Percentiles rank a stretch among this genome's conserved stretches.
These are phyloP conservation scores for Sigmodon hispidus DNA, from an alignment of 2,113 vertebrate genomes.

Conservation along the genomic window DNA sequence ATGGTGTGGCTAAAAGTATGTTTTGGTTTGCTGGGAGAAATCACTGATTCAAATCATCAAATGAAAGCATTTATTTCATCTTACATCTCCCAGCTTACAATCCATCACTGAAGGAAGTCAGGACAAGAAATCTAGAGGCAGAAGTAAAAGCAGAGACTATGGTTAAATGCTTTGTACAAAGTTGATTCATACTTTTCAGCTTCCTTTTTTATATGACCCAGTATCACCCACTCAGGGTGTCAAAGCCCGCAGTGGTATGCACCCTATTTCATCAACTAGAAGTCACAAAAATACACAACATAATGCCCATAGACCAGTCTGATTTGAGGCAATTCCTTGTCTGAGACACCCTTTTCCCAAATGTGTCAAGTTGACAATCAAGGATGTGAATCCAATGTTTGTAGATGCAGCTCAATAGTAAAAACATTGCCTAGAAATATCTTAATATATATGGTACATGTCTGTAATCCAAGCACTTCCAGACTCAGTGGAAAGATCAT, in stretches of 20 bases:
- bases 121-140: background rate
- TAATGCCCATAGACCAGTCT: background rate
- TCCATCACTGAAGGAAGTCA: too few species aligned
- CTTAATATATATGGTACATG: background rate
- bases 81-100: background rate
- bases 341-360: background rate
- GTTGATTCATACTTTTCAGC: background rate
- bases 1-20: background rate
- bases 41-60: background rate
- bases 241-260: background rate
- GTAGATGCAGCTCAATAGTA: background rate
- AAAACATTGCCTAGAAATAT: background rate
- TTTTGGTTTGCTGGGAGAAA: background rate
- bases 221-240: background rate
- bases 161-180: too few species aligned
- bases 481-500: background rate
- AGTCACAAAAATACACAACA: background rate
- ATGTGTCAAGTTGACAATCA: background rate
- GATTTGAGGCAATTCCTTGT: background rate
- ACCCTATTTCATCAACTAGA: background rate
- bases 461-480: background rate
- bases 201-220: background rate
- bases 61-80: background rate
- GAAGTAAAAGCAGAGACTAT: background rate
- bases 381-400: background rate